Base-by-base conservation (phyloP, 2,797 vertebrate species). In the Phoebastria nigripes region DNA sequence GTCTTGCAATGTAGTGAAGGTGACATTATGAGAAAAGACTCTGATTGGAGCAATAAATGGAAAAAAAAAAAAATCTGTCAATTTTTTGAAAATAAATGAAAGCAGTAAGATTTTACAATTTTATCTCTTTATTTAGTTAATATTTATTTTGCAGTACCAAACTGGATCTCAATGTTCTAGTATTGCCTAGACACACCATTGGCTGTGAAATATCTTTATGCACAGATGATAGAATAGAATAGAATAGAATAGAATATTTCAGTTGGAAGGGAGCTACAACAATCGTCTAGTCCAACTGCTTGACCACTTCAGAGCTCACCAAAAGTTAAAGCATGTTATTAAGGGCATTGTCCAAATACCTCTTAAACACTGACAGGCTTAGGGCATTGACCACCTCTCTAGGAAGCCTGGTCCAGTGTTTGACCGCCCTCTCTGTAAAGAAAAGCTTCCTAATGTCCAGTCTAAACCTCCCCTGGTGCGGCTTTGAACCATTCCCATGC, bases 361-460 rank as follows among this genome's bases (percentile, higher is more conserved):
- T 73, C 14, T 85, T 41, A 24, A 80, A 61, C 26, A 37, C 10
- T 73, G 41, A 19, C 25, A 59, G n/a, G 6, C 12, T 47, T 61
- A 35, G 18, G 41, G 2, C 26, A 35, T 21, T 1, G 15, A 47
- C 7, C 8, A 62, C 26, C 31, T 80, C 42, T 56, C 47, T 62
- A 69, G 35, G 28, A 55, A 52, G 10, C 18, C 22, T 61, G 19
- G 2, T 91, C 33, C 31, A 42, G 35, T 12, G 55, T 16, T 67
- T 74, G 11, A 17, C 11, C 31, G 67, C 17, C 1, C 10, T 67
- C 13, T 37, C 0, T 0, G 18, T 71, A 51, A 63, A 56, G 28
- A 51, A 56, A 51, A 17, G 12, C 11, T 69, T 56, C 42, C 13
- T 55, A 24, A 54, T 29, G 8, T 44, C 41, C 19, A 18, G 31